phyloP scores from a whole-genome alignment of 2,113 vertebrate species.

The Cheilinus undulatus region DNA sequence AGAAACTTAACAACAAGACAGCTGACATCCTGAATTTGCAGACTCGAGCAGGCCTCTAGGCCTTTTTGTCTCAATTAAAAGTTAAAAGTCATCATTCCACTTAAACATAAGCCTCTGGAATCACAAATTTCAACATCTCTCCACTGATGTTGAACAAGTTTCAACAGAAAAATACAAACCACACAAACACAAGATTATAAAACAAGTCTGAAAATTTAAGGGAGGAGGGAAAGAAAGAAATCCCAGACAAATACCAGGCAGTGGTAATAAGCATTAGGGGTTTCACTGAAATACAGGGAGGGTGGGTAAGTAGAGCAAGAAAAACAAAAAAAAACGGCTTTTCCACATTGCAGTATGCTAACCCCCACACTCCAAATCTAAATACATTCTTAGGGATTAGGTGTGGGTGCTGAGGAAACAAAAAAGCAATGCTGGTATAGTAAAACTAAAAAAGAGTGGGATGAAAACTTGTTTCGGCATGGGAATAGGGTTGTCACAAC shows the following conservation, averaged over 20 bases:
- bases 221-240: slow-evolving; percentile 14
- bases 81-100: slow-evolving; percentile 19
- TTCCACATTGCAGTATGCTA: slow-evolving; percentile 48
- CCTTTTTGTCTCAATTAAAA: background rate
- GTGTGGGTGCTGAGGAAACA: slow-evolving; percentile 63
- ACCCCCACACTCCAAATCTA: slow-evolving; percentile 56
- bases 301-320: slow-evolving; percentile 49
- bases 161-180: slow-evolving; percentile 37
- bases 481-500: too few species aligned
- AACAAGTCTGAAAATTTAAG: slow-evolving; percentile 23
- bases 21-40: background rate
- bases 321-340: slow-evolving; percentile 44
- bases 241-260: slow-evolving; percentile 54
- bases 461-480: slow-evolving; percentile 54
- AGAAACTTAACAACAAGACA: slow-evolving; percentile 7
- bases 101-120: slow-evolving; percentile 4
- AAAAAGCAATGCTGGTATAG: slow-evolving; percentile 36
- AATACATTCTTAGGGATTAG: slow-evolving; percentile 77
- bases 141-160: slow-evolving; percentile 22
- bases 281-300: slow-evolving; percentile 46
- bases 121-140: slow-evolving; percentile 7
- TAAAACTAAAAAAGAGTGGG: slow-evolving; percentile 22
- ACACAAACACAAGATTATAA: background rate
- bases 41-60: background rate
- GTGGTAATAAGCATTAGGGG: slow-evolving; percentile 62